Evolutionary conservation across 2,113 vertebrate genomes (phyloP), one percentile per base, ranked within the genome.

Genomic region (Gymnorhina tibicen): DNA sequence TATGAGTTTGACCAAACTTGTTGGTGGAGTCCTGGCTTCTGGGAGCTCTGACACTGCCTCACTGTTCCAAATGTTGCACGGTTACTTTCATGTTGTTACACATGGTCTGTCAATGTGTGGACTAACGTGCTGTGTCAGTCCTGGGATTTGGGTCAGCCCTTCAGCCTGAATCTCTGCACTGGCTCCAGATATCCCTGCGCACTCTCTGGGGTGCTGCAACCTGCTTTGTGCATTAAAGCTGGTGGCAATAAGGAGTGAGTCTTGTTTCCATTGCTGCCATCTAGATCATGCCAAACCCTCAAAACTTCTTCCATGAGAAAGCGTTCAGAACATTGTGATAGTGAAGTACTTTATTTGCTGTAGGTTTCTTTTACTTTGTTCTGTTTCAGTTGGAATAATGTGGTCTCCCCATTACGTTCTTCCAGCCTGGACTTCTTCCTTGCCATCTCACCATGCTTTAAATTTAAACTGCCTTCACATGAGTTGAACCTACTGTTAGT

Each of bases 11-110:
- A 13, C 66, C 67, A 13, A 56, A n/a, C 56, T 87, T 27, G 35
- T 49, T 44, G 49, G 10, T 84, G 37, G 32, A 56, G 28, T 37
- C 28, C 47, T 81, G 76, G 39, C 56, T 35, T 59, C 64, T 55
- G 55, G 59, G 35, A 91, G 26, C 50, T 59, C 56, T 60, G 46
- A 14, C 0, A 0, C 50, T 66, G 37, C 0, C 0, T 81, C 37
- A 1, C 15, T 37, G 4, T 39, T 49, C 15, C n/a, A 39, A 13
- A 28, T 21, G 20, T 85, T 24, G 3, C 18, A 2, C 4, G 0
- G 0, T 63, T 64, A 4, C 27, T 80, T 64, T 46, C 23, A 19
- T 0, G 1, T 87, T 30, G 1, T 81, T 33, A 6, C 18, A 30
- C 8, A 0, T 37, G 17, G 20, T 76, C 32, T 18, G 5, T 16